These are phyloP conservation scores for Caretta caretta DNA, from an alignment of 2,113 vertebrate species.

Conservation along the genomic window DNA sequence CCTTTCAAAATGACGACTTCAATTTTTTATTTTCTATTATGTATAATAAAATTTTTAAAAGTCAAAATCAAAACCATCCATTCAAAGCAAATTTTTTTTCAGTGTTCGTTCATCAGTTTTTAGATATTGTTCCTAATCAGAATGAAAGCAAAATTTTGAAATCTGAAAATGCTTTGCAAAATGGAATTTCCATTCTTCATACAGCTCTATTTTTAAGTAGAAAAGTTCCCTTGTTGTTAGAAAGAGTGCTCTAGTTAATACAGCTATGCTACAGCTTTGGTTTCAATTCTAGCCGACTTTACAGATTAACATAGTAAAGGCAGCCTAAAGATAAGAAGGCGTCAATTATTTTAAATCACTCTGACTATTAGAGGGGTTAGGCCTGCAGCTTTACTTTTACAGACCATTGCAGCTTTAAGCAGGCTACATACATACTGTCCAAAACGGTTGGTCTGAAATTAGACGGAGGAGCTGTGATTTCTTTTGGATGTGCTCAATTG, in stretches of 20 bases:
- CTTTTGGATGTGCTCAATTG: rapidly evolving
- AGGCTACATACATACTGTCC: neutral
- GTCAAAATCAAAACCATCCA: rapidly evolving
- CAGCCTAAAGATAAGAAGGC: neutral
- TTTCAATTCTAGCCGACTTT: neutral
- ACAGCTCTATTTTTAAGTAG: neutral
- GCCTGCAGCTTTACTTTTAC: neutral
- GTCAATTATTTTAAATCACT: neutral
- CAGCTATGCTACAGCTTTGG: neutral
- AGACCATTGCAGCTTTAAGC: neutral
- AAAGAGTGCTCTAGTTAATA: neutral
- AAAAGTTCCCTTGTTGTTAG: neutral
- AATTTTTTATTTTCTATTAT: neutral
- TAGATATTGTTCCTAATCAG: rapidly evolving
- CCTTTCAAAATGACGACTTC: neutral
- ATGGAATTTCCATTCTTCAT: rapidly evolving
- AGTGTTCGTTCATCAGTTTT: neutral
- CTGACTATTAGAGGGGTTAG: neutral
- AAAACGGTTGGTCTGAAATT: neutral
- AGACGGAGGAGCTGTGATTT: neutral
- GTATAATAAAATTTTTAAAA: neutral
- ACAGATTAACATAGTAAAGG: neutral
- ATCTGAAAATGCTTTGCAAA: neutral
- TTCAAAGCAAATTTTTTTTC: neutral
- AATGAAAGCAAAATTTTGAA: neutral